Evolutionary conservation across 2,113 vertebrate genomes (phyloP).

Genomic region (Willisornis vidua): DNA sequence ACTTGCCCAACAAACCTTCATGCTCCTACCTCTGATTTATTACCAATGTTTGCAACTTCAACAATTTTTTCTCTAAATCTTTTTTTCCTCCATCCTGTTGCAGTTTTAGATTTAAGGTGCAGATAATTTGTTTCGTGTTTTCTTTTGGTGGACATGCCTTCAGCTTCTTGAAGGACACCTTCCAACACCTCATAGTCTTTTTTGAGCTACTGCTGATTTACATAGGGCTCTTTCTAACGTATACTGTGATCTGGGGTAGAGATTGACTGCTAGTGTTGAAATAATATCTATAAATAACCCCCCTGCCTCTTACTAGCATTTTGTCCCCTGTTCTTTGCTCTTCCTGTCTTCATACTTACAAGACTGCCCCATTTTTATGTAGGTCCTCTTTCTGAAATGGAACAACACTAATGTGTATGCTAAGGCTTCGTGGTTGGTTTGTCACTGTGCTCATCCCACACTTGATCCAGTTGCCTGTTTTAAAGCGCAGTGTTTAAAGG

Average conservation of each 20-base stretch:
- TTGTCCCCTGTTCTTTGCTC: not conserved
- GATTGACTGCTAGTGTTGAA: not conserved
- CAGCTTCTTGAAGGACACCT: not conserved
- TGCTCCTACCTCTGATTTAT: not conserved
- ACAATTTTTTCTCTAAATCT: not conserved
- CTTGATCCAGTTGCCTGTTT: not conserved
- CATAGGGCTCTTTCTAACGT: not conserved
- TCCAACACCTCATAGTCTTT: not conserved
- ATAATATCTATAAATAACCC: not conserved
- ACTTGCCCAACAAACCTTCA: not conserved
- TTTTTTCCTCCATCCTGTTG: not conserved
- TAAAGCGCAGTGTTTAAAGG: not conserved
- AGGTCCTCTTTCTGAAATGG: not conserved
- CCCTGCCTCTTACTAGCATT: not conserved
- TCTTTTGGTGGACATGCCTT: not conserved
- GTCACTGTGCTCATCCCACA: rapidly evolving
- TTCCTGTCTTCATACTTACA: not conserved
- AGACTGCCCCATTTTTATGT: not conserved
- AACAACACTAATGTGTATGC: not conserved
- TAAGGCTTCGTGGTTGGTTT: not conserved
- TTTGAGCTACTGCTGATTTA: not conserved
- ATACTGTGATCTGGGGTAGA: not conserved
- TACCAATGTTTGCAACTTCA: not conserved
- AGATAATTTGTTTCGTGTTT: not conserved
- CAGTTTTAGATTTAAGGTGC: not conserved